Conservation (phyloP, 2,888 invertebrate genomes). For the Allolobophora icterica region DNA sequence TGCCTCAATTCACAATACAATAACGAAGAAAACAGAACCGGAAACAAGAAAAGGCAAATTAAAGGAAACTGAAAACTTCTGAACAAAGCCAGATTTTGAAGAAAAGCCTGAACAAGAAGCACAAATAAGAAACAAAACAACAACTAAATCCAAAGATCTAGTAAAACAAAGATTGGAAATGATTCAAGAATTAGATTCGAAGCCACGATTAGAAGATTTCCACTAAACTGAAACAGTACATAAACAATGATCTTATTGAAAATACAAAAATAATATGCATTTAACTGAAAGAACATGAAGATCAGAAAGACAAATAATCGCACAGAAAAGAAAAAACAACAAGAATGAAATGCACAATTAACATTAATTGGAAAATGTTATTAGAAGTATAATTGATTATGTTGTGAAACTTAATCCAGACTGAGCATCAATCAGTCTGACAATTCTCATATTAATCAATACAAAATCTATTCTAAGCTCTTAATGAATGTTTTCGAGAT, state of each 20-base stretch:
- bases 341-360: background rate
- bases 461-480: too few species aligned
- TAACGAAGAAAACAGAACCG: background rate
- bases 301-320: background rate
- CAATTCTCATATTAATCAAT: too few species aligned
- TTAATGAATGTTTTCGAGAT: too few species aligned
- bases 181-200: background rate
- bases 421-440: too few species aligned
- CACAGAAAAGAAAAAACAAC: background rate
- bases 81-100: background rate
- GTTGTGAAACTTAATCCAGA: too few species aligned
- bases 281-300: background rate
- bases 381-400: too few species aligned
- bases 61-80: background rate
- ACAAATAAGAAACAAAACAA: background rate
- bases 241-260: background rate
- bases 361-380: too few species aligned
- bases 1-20: background rate
- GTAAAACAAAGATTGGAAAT: background rate
- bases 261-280: background rate
- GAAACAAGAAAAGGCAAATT: background rate
- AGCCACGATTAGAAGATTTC: background rate
- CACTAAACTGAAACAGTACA: background rate
- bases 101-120: constrained; percentile 2
- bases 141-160: background rate